These are phyloP conservation scores for Apis dorsata DNA, from an alignment of 1,140 invertebrate genomes.

Conservation along the genomic window DNA sequence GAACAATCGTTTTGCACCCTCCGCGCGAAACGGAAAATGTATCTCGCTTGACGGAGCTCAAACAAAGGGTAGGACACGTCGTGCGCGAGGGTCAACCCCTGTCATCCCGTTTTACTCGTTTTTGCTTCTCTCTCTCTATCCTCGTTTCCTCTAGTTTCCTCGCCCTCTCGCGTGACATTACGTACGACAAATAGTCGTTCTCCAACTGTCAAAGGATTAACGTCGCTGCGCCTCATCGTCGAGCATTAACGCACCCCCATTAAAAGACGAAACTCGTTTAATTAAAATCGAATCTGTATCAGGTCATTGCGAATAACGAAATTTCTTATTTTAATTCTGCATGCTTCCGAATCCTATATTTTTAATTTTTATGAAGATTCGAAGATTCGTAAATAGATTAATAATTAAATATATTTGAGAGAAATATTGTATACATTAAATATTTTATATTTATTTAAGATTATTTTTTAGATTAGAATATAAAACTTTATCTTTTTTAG, in stretches of 20 bases:
- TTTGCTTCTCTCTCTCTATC: neutral
- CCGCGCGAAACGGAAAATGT: constrained; percentile 75
- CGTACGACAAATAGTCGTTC: constrained; percentile 67
- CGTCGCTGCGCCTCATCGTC: constrained; percentile 40
- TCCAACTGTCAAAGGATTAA: constrained; percentile 68
- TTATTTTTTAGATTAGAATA: no score
- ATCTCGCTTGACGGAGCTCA: constrained; percentile 75
- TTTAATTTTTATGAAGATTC: no score
- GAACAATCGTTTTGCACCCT: constrained; percentile 76
- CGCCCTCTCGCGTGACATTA: constrained; percentile 65
- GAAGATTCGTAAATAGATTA: no score
- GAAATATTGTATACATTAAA: no score
- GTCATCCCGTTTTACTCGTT: constrained; percentile 8
- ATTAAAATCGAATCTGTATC: no score
- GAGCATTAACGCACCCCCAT: constrained; percentile 8
- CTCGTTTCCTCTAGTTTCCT: constrained; percentile 18
- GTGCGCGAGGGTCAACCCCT: constrained; percentile 62
- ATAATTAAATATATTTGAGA: no score
- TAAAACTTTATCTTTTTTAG: no score
- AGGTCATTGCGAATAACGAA: no score
- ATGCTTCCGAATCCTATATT: no score
- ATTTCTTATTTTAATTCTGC: no score
- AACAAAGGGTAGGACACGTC: constrained; percentile 74
- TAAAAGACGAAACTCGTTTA: constrained; percentile 38
- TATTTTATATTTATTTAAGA: no score